These are phyloP conservation scores for Sebastes paucispinis DNA, from an alignment of 2,797 vertebrate genomes.

Conservation along the genomic window DNA sequence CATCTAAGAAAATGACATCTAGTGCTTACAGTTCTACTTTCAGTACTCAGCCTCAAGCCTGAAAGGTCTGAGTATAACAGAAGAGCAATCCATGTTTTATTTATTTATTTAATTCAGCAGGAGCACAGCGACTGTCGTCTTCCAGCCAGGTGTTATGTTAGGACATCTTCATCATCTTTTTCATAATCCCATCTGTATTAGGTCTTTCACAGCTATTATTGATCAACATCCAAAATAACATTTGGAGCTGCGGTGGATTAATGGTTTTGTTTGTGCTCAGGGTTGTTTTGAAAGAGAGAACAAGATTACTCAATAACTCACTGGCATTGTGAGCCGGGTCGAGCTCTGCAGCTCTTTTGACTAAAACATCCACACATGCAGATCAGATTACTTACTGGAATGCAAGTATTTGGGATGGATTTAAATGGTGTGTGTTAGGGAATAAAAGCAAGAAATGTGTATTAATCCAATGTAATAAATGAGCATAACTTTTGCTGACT, in stretches of 20 bases:
- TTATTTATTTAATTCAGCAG: not conserved
- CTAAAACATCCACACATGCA: not conserved
- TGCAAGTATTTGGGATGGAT: not conserved
- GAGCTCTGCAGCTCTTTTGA: conserved; percentile 6
- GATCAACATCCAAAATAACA: conserved; percentile 53
- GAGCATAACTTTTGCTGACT: not conserved
- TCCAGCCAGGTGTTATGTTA: not conserved
- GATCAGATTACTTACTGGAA: not conserved
- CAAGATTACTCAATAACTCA: conserved; percentile 33
- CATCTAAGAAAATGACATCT: not conserved
- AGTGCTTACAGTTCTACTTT: not conserved
- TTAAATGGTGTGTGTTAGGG: not conserved
- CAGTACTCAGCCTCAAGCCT: not conserved
- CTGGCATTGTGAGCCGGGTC: not conserved
- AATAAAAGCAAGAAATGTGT: not conserved
- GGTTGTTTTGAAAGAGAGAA: conserved; percentile 10
- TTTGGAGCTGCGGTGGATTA: conserved; percentile 44
- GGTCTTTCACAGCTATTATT: conserved; percentile 41
- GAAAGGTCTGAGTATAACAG: not conserved
- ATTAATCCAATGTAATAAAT: not conserved
- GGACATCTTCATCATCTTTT: not conserved
- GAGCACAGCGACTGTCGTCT: not conserved
- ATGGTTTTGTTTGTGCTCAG: conserved; percentile 41
- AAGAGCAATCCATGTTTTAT: not conserved
- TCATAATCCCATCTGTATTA: conserved; percentile 35